Evolutionary conservation across 2,888 invertebrate genomes (phyloP).

Genomic region (Pherbina coryleti): DNA sequence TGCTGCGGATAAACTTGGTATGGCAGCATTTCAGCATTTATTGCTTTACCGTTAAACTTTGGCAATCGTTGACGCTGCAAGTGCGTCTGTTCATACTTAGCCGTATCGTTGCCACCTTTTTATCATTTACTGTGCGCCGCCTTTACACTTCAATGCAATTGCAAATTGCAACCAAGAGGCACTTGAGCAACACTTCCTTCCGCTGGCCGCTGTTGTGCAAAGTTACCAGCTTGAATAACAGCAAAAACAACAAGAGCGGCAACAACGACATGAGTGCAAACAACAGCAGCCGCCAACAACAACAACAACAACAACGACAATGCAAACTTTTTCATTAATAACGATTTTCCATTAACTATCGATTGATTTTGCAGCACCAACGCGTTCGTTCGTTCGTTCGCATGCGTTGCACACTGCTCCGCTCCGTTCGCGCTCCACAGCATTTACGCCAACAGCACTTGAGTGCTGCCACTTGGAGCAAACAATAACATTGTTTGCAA

Average conservation of each 20-base stretch:
- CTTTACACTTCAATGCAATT: slow-evolving; percentile 61
- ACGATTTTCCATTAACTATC: slow-evolving; percentile 70
- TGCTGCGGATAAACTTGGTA: not conserved
- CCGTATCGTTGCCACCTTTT: not conserved
- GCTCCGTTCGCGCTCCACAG: not conserved
- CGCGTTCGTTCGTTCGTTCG: too few species aligned
- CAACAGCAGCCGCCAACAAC: slow-evolving; percentile 4
- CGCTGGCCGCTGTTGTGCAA: slow-evolving; percentile 6
- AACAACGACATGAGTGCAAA: slow-evolving; percentile 8
- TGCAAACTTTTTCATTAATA: slow-evolving; percentile 68
- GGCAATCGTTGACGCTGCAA: slow-evolving; percentile 4
- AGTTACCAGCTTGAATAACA: not conserved
- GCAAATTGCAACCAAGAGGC: slow-evolving; percentile 56
- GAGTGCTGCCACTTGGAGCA: slow-evolving; percentile 22
- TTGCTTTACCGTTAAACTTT: not conserved
- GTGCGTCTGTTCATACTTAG: not conserved
- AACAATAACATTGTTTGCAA: slow-evolving; percentile 35
- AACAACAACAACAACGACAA: slow-evolving; percentile 25
- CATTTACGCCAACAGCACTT: not conserved
- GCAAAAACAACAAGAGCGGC: not conserved
- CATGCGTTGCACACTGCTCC: not conserved
- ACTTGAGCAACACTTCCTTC: slow-evolving; percentile 39
- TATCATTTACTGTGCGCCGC: slow-evolving; percentile 1
- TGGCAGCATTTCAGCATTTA: too few species aligned
- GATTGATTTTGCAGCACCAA: slow-evolving; percentile 66